A percentile compares a stretch with the other conserved stretches of the same genome.
These are phyloP conservation scores for Tokudaia tokunoshimensis DNA, from an alignment of 2,797 vertebrate species.

Conservation along the genomic window DNA sequence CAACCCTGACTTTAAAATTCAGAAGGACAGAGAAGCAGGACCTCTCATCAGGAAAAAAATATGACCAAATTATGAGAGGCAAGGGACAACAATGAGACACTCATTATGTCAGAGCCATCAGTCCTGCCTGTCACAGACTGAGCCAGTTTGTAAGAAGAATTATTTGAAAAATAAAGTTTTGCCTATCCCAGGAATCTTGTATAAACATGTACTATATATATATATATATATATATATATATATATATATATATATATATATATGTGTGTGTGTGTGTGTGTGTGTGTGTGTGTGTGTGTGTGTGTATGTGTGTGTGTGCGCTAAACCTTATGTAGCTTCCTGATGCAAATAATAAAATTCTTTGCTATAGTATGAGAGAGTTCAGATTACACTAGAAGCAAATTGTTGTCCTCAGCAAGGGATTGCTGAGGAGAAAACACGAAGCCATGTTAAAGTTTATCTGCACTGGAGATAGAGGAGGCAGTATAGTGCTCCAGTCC, in stretches of 20 bases:
- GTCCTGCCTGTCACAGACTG: constrained; percentile 63
- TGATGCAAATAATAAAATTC: constrained; percentile 64
- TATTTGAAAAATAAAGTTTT: constrained; percentile 81
- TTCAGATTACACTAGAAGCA: constrained; percentile 57
- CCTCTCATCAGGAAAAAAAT: constrained; percentile 76
- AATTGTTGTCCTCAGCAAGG: constrained; percentile 62
- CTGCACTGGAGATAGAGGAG: constrained; percentile 72
- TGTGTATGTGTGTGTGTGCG: background rate
- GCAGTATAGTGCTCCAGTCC: constrained; percentile 34
- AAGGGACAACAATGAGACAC: constrained; percentile 53
- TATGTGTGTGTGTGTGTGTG: background rate
- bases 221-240: too few species aligned
- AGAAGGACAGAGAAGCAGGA: constrained; percentile 64
- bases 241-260: too few species aligned
- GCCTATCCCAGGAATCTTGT: constrained; percentile 50
- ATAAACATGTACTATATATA: background rate
- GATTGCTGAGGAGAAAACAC: constrained; percentile 60
- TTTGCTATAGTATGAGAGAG: constrained; percentile 55
- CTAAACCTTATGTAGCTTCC: constrained; percentile 40
- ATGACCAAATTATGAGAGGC: constrained; percentile 60
- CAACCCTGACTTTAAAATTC: constrained; percentile 71
- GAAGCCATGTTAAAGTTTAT: constrained; percentile 72
- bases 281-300: background rate
- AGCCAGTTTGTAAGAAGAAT: constrained; percentile 72
- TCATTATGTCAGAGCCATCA: constrained; percentile 24